phyloP scores from a whole-genome alignment of 2,888 invertebrate species.

The Meloe dianella region DNA sequence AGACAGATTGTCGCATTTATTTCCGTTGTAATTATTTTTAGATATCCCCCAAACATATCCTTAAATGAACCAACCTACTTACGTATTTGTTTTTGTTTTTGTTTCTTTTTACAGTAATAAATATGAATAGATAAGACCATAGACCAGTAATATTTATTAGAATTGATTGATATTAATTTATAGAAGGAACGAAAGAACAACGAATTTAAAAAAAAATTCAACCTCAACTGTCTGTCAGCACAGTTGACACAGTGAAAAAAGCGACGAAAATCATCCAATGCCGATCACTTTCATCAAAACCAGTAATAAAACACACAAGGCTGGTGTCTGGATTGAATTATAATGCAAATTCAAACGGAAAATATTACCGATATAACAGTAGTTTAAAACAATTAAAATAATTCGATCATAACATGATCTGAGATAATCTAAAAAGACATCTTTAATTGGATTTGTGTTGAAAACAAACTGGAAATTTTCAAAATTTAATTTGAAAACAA shows the following conservation, averaged over 20 bases:
- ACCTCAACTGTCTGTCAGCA: constrained; percentile 26
- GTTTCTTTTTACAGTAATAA: not conserved
- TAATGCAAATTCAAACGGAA: not conserved
- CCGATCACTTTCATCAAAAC: constrained; percentile 26
- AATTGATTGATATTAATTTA: constrained; percentile 23
- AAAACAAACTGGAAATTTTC: not conserved
- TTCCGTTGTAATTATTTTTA: not conserved
- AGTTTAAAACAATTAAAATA: no score
- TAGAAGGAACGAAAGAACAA: not conserved
- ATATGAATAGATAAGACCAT: not conserved
- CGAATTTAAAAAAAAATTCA: constrained; percentile 18
- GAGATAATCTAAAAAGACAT: no score
- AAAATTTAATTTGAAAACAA: not conserved
- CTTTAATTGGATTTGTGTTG: no score
- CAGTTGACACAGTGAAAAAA: constrained; percentile 14
- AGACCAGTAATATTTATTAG: constrained; percentile 14
- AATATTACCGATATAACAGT: no score
- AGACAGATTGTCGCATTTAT: constrained; percentile 4
- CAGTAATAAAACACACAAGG: not conserved
- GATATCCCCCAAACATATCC: not conserved
- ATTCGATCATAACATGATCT: no score
- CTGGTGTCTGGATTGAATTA: constrained; percentile 1
- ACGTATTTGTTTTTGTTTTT: no score
- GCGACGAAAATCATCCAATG: constrained; percentile 26
- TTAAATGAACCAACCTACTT: not conserved